phyloP scores from a whole-genome alignment of 2,113 vertebrate genomes.

The Cranoglanis bouderius region DNA sequence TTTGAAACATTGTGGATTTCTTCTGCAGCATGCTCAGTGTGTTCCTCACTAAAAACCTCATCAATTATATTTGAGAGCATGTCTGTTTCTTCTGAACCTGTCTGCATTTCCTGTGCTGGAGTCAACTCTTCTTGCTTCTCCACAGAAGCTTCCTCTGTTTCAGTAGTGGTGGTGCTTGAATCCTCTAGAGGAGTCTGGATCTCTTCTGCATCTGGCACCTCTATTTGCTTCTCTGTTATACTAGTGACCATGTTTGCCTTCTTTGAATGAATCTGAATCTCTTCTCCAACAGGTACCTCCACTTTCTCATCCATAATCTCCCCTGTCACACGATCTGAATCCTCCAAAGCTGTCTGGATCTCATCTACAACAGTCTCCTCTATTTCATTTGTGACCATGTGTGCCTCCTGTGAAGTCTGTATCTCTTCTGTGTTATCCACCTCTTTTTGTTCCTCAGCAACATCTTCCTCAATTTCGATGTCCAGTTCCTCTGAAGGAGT shows the following conservation, averaged over 20 bases:
- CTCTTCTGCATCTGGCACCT: background rate
- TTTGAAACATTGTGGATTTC: background rate
- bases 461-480: background rate
- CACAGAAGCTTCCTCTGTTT: background rate
- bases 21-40: background rate
- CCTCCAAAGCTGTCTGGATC: conserved; percentile 1
- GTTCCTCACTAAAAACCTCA: conserved; percentile 3
- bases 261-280: conserved; percentile 12
- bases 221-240: conserved; percentile 16
- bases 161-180: background rate
- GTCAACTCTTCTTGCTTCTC: conserved; percentile 13
- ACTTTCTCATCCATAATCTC: background rate
- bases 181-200: background rate
- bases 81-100: background rate
- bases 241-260: background rate
- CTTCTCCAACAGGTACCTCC: background rate
- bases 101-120: background rate
- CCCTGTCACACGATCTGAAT: background rate
- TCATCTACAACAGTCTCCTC: background rate
- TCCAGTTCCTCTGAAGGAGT: background rate
- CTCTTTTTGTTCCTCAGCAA: background rate
- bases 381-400: background rate
- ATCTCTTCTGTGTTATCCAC: background rate
- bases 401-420: background rate
- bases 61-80: background rate